Conservation (phyloP, 2,888 invertebrate species). For the Tetranychus truncatus region DNA sequence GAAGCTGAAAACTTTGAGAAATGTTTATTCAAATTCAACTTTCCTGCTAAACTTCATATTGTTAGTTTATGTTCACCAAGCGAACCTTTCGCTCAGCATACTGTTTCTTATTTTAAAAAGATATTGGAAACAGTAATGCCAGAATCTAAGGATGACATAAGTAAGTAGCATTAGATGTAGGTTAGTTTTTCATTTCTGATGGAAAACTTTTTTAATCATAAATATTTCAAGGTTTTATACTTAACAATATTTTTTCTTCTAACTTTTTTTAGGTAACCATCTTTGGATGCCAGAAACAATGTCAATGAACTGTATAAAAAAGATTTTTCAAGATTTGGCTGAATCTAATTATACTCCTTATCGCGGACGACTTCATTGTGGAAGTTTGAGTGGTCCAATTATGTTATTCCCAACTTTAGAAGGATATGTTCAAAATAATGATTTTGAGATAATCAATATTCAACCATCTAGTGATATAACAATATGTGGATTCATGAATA, state of each 20-base stretch:
- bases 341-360: conserved; percentile 54
- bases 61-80: conserved; percentile 33
- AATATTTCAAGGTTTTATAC: not conserved
- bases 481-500: conserved; percentile 69
- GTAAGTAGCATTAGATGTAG: not conserved
- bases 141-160: conserved; percentile 42
- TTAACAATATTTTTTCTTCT: not conserved
- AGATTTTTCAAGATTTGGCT: conserved; percentile 46
- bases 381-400: conserved; percentile 51
- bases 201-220: not conserved
- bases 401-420: conserved; percentile 55
- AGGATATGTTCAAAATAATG: conserved; percentile 28
- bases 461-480: conserved; percentile 54
- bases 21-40: conserved; percentile 52
- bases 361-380: conserved; percentile 52
- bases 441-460: conserved; percentile 45
- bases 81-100: conserved; percentile 27
- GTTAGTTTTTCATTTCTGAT: not conserved
- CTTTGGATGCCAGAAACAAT: conserved; percentile 30
- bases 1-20: conserved; percentile 25
- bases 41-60: conserved; percentile 54
- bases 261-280: not conserved
- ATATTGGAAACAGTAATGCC: not conserved
- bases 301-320: conserved; percentile 35
- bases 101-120: not conserved